Percentiles rank a stretch among this genome's conserved stretches.
These are phyloP conservation scores for Rotaria magnacalcarata DNA, from an alignment of 2,888 invertebrate genomes.

Conservation along the genomic window DNA sequence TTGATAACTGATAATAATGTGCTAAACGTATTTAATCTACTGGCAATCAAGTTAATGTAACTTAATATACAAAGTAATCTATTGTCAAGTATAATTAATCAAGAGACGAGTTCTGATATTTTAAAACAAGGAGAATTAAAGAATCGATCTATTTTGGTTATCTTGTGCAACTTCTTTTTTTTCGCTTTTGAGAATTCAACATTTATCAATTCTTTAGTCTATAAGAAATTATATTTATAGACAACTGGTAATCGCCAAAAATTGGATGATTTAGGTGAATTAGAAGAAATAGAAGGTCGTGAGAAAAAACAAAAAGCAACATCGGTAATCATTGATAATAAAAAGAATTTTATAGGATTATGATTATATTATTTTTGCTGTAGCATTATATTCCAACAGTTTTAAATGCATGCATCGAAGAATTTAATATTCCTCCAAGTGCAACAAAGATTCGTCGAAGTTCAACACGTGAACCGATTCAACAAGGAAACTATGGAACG, in stretches of 20 bases:
- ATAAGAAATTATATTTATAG: neutral
- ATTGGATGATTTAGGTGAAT: neutral
- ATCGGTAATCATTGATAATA: neutral
- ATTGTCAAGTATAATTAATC: too few relatives aligned
- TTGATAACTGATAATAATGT: too few relatives aligned
- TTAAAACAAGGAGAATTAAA: too few relatives aligned
- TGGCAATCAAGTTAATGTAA: too few relatives aligned
- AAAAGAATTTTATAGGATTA: neutral
- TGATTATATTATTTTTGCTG: neutral
- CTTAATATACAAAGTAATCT: too few relatives aligned
- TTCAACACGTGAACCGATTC: neutral
- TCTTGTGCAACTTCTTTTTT: neutral
- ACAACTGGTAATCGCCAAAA: neutral
- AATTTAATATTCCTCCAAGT: neutral
- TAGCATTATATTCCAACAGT: constrained; percentile 18
- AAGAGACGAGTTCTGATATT: too few relatives aligned
- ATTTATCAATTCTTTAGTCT: too few relatives aligned
- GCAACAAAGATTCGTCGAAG: neutral
- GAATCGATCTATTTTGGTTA: too few relatives aligned
- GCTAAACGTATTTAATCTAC: too few relatives aligned
- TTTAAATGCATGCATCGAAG: neutral
- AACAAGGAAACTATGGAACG: constrained; percentile 11
- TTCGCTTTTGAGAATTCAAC: neutral
- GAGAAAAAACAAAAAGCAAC: neutral
- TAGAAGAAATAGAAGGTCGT: neutral